Evolutionary conservation across 2,113 vertebrate genomes (phyloP).

Genomic region (Bungarus multicinctus): DNA sequence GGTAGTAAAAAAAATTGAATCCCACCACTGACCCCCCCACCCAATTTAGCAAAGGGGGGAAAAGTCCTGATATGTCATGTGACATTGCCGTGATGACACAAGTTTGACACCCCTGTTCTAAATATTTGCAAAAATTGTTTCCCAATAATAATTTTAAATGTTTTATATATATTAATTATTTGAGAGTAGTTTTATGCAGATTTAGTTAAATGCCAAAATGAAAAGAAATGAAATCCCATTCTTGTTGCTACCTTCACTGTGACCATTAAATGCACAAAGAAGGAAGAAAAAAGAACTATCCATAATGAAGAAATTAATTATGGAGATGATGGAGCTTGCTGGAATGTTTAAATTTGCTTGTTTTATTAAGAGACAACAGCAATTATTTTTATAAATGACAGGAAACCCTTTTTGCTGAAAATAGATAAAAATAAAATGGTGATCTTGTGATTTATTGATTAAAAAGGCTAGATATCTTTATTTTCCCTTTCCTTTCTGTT

Average conservation of each 20-base stretch:
- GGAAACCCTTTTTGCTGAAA: neutral
- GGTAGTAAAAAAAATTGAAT: no score
- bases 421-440: neutral
- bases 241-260: neutral
- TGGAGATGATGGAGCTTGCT: neutral
- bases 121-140: neutral
- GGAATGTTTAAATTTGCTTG: neutral
- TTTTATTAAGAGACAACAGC: neutral
- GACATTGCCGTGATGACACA: no score
- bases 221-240: neutral
- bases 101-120: no score
- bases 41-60: no score
- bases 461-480: neutral
- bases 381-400: neutral
- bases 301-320: neutral
- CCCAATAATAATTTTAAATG: neutral
- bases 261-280: neutral
- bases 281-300: neutral
- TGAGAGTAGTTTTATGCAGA: neutral
- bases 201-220: neutral
- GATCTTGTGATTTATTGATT: neutral
- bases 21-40: no score
- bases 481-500: neutral
- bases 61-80: no score
- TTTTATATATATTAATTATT: neutral